These are phyloP conservation scores for Ceratina japonica DNA, from an alignment of 1,140 invertebrate genomes.

Conservation along the genomic window DNA sequence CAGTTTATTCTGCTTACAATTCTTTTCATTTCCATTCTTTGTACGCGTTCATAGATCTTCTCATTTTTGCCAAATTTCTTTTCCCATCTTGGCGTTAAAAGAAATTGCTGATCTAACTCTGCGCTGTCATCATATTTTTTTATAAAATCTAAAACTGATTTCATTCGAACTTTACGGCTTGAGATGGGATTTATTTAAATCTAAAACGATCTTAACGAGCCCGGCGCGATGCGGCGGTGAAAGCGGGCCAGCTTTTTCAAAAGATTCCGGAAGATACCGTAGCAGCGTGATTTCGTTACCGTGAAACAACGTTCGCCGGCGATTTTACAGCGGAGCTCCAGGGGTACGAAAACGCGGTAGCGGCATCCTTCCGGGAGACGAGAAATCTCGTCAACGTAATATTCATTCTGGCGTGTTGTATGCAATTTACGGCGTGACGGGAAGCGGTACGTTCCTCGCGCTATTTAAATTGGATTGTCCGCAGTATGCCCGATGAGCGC, in stretches of 20 bases:
- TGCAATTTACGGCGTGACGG: slow-evolving; percentile 49
- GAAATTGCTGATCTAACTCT: no score
- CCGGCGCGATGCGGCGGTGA: no score
- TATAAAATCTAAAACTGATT: no score
- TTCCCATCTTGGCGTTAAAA: no score
- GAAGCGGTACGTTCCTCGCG: slow-evolving; percentile 1
- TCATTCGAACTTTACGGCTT: no score
- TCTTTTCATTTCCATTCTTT: no score
- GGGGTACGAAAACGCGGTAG: slow-evolving; percentile 4
- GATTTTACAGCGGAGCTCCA: neutral
- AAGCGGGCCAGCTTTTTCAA: neutral
- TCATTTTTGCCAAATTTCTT: no score
- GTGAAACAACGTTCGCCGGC: slow-evolving; percentile 15
- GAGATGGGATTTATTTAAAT: slow-evolving; percentile 30
- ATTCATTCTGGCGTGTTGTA: slow-evolving; percentile 52
- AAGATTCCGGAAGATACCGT: no score
- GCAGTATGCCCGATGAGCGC: slow-evolving; percentile 28
- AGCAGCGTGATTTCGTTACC: slow-evolving; percentile 8
- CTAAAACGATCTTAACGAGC: slow-evolving; percentile 30
- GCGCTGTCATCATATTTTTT: no score
- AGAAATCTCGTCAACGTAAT: slow-evolving; percentile 57
- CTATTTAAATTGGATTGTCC: slow-evolving; percentile 60
- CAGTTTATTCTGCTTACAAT: no score
- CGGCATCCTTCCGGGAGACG: slow-evolving; percentile 38
- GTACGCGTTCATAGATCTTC: no score